These are phyloP conservation scores for Chromoteleia sp. DNA, from an alignment of 2,888 invertebrate species.

Conservation along the genomic window DNA sequence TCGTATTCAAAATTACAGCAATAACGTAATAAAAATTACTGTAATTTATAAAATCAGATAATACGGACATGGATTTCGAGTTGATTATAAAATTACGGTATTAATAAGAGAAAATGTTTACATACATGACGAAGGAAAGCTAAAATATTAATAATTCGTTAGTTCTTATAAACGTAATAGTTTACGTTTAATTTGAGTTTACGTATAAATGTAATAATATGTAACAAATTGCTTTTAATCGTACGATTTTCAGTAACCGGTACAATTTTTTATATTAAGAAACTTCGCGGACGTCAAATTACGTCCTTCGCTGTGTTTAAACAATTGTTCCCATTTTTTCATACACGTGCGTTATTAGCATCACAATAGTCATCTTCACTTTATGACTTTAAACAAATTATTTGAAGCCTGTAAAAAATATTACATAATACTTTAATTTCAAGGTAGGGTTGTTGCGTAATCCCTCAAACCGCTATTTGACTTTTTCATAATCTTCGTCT, in stretches of 20 bases:
- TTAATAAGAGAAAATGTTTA: too few relatives aligned
- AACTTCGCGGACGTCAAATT: constrained; percentile 6
- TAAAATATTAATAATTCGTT: too few relatives aligned
- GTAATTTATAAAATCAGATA: too few relatives aligned
- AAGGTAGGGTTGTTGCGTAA: neutral
- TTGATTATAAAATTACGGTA: too few relatives aligned
- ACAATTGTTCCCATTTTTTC: constrained; percentile 30
- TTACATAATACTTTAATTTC: constrained; percentile 5
- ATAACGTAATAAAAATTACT: too few relatives aligned
- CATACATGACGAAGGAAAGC: too few relatives aligned
- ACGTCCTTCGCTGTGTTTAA: constrained; percentile 36
- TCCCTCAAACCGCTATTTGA: neutral
- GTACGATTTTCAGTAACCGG: neutral
- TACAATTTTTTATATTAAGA: constrained; percentile 16
- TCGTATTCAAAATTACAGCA: too few relatives aligned
- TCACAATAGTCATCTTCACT: constrained; percentile 25
- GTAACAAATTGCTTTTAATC: neutral
- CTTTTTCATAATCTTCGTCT: too few relatives aligned
- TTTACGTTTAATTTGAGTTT: neutral
- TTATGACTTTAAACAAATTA: constrained; percentile 21
- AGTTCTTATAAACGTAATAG: too few relatives aligned
- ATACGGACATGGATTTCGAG: too few relatives aligned
- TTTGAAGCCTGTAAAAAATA: constrained; percentile 7
- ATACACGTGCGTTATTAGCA: constrained; percentile 28
- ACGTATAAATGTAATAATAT: neutral